Evolutionary conservation across 2,888 invertebrate species (phyloP).

Genomic region (Fissipunctia ypsillon): DNA sequence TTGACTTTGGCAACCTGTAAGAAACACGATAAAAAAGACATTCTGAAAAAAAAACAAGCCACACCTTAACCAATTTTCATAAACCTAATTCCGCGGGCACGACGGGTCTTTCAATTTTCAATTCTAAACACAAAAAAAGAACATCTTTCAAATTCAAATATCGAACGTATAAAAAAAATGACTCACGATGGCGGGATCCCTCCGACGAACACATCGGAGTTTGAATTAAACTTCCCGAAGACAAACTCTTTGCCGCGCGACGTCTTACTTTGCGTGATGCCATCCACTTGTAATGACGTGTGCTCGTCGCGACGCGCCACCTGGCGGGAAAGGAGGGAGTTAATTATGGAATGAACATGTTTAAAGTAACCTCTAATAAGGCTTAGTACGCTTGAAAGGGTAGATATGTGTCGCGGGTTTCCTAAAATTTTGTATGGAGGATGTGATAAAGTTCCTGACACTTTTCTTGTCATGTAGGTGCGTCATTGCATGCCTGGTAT

Average conservation of each 20-base stretch:
- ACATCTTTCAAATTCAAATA: slow-evolving; percentile 22
- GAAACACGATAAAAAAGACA: not conserved
- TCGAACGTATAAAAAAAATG: slow-evolving; percentile 19
- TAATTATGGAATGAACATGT: slow-evolving; percentile 13
- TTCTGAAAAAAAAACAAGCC: not conserved
- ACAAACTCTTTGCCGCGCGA: slow-evolving; percentile 97
- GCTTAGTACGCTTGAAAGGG: slow-evolving; percentile 13
- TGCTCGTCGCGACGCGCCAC: slow-evolving; percentile 95
- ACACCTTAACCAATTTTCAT: slow-evolving; percentile 10
- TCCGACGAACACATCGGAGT: slow-evolving; percentile 98
- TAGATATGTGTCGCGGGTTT: slow-evolving; percentile 5
- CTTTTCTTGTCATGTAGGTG: not conserved
- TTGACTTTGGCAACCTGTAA: too few relatives aligned
- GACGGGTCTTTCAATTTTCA: not conserved
- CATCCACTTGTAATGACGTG: slow-evolving; percentile 96
- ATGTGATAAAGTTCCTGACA: not conserved
- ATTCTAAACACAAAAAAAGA: not conserved
- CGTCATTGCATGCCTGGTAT: not conserved
- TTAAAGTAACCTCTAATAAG: slow-evolving; percentile 17
- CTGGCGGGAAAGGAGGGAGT: slow-evolving; percentile 69
- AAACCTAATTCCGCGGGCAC: not conserved
- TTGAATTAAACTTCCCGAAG: slow-evolving; percentile 96
- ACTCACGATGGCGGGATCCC: slow-evolving; percentile 97
- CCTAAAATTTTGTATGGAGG: not conserved
- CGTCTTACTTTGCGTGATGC: slow-evolving; percentile 93